Evolutionary conservation across 2,113 vertebrate genomes (phyloP), one percentile per base, ranked within the genome.

Genomic region (Daphoenositta chrysoptera): DNA sequence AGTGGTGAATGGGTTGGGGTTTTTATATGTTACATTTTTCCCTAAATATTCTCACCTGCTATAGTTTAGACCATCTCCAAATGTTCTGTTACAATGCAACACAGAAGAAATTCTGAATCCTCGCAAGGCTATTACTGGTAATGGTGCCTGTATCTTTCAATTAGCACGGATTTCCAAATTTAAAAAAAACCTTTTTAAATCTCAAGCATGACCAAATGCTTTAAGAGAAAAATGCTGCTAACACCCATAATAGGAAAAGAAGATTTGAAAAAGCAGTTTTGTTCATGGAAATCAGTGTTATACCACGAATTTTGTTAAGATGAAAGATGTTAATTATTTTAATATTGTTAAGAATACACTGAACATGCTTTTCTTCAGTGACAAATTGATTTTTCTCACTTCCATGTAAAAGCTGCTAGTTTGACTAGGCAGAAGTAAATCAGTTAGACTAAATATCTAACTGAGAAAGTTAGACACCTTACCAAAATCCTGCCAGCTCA

Each of bases 261-360:
- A 19, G 44, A 83, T 96, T 92, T 94, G 91, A 84, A 93, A 94
- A 87, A 90, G 58, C 44, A 68, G 44, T 61, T 90, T 54, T 89
- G 81, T 93, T 91, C 47, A 44, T 87, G 82, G 68, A 77, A 94
- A 76, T 92, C 78, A 71, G 83, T 83, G 58, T 89, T 91, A 69
- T 15, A 65, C 53, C 40, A 15, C 22, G 3, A 63, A 66, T 72
- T 82, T 56, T 82, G 20, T 83, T 93, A 61, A 51, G 60, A 69
- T 78, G 20, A 83, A 91, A 87, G 16, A 11, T 61, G 85, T 94
- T 84, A 60, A 68, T 89, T 93, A 58, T 26, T 90, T 93, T 71
- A 88, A 70, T 82, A 57, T 70, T 81, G 44, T 76, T 91, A 83
- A 68, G 77, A 80, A 65, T 91, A 50, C 45, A 47, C 37, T 65